A percentile compares a stretch with the other conserved stretches of the same genome.
Evolutionary conservation across 2,113 vertebrate genomes (phyloP).

Genomic region (Xyrauchen texanus): DNA sequence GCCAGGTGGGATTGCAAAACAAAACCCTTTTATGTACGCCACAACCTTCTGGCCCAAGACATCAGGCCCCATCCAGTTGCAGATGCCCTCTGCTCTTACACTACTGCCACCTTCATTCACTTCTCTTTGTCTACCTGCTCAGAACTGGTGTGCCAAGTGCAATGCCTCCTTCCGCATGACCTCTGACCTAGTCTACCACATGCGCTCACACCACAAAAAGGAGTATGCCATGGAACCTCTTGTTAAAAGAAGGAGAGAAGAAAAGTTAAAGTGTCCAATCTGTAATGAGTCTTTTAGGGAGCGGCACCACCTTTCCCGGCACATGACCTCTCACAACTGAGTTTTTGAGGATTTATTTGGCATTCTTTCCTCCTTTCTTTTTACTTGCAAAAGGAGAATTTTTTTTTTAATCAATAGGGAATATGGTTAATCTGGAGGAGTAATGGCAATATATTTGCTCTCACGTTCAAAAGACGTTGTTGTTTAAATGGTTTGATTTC

Average conservation of each 20-base stretch:
- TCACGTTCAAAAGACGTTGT: conserved; percentile 82
- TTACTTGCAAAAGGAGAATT: neutral
- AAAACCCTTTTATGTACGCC: conserved; percentile 89
- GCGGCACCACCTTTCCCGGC: conserved; percentile 94
- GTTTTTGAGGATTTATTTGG: conserved; percentile 31
- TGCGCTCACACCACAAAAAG: conserved; percentile 98
- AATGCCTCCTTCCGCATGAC: conserved; percentile 99
- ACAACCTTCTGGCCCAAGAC: conserved; percentile 94
- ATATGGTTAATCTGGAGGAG: conserved; percentile 41
- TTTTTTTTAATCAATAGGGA: conserved; percentile 34
- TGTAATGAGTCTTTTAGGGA: conserved; percentile 97
- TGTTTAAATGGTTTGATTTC: conserved; percentile 57
- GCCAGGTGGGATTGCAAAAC: conserved; percentile 81
- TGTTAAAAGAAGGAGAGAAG: conserved; percentile 91
- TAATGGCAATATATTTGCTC: conserved; percentile 82
- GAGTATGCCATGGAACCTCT: conserved; percentile 92
- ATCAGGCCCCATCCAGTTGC: conserved; percentile 86
- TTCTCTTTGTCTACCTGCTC: conserved; percentile 92
- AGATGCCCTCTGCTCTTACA: conserved; percentile 91
- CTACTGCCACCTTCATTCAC: conserved; percentile 95
- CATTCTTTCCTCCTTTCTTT: conserved; percentile 10
- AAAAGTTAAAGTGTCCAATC: conserved; percentile 97
- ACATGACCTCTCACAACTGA: conserved; percentile 98
- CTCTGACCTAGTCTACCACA: conserved; percentile 97
- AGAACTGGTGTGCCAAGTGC: conserved; percentile 99